phyloP scores from a whole-genome alignment of 2,797 vertebrate genomes.

The Cuniculus paca region DNA sequence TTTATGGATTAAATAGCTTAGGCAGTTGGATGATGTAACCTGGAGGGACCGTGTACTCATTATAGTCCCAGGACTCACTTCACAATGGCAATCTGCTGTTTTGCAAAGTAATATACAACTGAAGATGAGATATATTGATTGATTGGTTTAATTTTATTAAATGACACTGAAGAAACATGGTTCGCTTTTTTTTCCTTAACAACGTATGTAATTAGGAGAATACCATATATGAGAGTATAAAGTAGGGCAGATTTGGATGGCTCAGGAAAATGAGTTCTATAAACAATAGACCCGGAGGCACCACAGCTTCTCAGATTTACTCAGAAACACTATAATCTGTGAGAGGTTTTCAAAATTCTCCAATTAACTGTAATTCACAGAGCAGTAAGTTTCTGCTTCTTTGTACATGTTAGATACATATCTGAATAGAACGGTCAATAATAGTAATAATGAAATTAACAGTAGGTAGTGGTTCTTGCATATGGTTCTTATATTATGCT shows the following conservation, averaged over 20 bases:
- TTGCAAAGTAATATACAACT: conserved; percentile 79
- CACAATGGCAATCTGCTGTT: conserved; percentile 65
- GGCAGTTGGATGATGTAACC: conserved; percentile 64
- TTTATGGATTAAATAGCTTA: conserved; percentile 75
- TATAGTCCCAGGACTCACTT: conserved; percentile 69
- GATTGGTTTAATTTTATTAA: conserved; percentile 90
- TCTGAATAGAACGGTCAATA: not conserved
- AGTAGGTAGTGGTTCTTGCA: not conserved
- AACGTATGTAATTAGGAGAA: conserved; percentile 79
- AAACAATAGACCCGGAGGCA: conserved; percentile 67
- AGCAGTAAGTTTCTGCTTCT: not conserved
- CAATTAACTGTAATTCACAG: not conserved
- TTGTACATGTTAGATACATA: not conserved
- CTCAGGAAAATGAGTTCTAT: conserved; percentile 71
- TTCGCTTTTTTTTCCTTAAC: conserved; percentile 71
- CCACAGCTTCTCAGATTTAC: conserved; percentile 33
- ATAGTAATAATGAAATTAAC: not conserved
- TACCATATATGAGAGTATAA: conserved; percentile 41
- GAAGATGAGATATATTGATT: conserved; percentile 86
- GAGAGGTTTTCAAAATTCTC: not conserved
- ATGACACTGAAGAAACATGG: conserved; percentile 80
- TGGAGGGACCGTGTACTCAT: conserved; percentile 70
- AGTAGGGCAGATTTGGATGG: conserved; percentile 76
- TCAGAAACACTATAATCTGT: not conserved
- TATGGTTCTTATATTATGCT: not conserved